Base-by-base conservation (phyloP, 2,888 invertebrate species). In the Philonicus albiceps region DNA sequence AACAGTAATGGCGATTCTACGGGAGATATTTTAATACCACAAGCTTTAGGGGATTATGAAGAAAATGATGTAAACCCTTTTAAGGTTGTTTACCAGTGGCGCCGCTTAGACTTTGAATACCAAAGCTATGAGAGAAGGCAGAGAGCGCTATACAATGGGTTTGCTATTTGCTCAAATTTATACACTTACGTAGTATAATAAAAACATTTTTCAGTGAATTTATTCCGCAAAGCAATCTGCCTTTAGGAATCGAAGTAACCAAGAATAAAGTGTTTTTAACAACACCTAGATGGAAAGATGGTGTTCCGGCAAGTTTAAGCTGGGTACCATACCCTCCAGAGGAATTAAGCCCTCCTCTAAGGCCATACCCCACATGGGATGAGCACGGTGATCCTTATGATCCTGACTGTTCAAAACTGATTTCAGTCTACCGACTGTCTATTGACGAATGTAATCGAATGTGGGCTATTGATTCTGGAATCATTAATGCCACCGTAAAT, bases 391-490 rank as follows among this genome's bases (percentile, higher is more conserved):
- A 91, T 88, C 90, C 91, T 0, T 89, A 90, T 22, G 90, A 89
- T 76, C 90, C 91, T 0, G 93, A 94, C 86, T 97, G 97, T 90
- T 93, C 94, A 2, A 95, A 95, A 53, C 91, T 97, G 53, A 95
- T 95, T 0, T 97, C 96, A 1, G 96, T 96, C 0, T 97, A 96
- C 90, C 93, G 97, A 31, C 93, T 96, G 75, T 94, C 94, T 89
- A 94, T 95, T 0, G 97, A 97, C 91, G 93, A 94, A 0, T 97
- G 97, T 89, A 95, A 95, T 78, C 94, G 96, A 55, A 92, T 97
- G 4, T 97, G 97, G 97, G 94, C 96, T 0, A 92, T 97, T 87
- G 97, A 97, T 91, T 96, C 96, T 0, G 97, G 97, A 0, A 95
- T 96, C 90, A 94, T 95, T 3, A 94, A 96, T 89, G 94, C 95